Conservation (phyloP, 2,797 vertebrate species). For the Tamandua tetradactyla region DNA sequence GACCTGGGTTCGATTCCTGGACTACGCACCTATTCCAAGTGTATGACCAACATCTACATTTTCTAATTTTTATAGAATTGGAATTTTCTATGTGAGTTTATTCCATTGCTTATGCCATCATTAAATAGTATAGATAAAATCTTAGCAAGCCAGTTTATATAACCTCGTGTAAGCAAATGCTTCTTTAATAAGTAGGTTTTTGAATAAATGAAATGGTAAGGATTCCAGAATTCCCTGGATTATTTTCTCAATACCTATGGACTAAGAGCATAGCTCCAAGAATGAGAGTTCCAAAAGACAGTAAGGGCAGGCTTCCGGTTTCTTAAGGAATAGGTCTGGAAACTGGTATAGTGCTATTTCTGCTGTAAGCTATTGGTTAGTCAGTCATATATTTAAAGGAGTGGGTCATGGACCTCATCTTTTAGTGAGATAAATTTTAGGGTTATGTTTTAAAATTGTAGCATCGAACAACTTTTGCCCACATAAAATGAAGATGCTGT, state of each 20-base stretch:
- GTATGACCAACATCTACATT: not conserved
- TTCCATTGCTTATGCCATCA: not conserved
- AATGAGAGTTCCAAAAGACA: not conserved
- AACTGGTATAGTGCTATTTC: not conserved
- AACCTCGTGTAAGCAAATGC: not conserved
- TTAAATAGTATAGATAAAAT: not conserved
- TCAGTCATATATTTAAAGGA: not conserved
- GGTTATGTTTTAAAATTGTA: not conserved
- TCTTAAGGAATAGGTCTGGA: not conserved
- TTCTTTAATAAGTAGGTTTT: not conserved
- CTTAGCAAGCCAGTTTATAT: not conserved
- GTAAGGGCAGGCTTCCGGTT: not conserved
- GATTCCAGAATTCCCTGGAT: not conserved
- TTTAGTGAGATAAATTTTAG: not conserved
- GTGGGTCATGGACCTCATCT: rapidly evolving
- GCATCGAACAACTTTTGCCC: not conserved
- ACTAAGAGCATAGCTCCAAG: not conserved
- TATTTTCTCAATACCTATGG: not conserved
- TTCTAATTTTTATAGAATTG: not conserved
- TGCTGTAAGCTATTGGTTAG: not conserved
- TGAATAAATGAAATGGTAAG: not conserved
- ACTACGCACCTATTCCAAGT: too few relatives aligned
- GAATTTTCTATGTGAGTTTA: not conserved
- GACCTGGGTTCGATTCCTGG: too few relatives aligned
- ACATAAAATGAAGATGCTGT: not conserved